Evolutionary conservation across 2,113 vertebrate genomes (phyloP).

Genomic region (Anser brachyrhynchus): DNA sequence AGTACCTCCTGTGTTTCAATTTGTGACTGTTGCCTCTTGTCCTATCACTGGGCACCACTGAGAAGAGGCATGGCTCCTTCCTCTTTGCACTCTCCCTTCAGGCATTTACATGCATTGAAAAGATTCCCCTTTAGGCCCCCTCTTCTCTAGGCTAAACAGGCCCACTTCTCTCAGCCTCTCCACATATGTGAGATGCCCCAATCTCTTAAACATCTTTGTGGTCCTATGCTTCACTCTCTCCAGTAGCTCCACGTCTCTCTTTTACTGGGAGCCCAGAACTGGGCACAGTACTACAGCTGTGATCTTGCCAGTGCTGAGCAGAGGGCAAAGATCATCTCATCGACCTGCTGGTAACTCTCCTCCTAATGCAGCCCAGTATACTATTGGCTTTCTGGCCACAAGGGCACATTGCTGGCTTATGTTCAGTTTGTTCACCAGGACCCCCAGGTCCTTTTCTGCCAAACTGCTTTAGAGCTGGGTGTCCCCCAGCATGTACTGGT

Average conservation of each 20-base stretch:
- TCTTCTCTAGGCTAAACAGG: neutral
- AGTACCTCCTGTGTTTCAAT: neutral
- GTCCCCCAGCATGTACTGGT: neutral
- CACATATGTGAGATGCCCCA: neutral
- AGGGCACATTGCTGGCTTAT: neutral
- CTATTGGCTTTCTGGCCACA: neutral
- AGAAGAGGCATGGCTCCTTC: neutral
- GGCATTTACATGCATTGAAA: neutral
- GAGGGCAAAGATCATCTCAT: neutral
- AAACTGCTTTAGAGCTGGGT: neutral
- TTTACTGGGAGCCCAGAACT: neutral
- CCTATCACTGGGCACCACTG: rapidly evolving
- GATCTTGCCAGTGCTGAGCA: neutral
- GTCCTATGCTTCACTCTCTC: rapidly evolving
- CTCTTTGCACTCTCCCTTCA: neutral
- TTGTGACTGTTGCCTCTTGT: neutral
- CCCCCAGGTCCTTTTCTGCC: neutral
- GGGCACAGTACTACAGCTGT: neutral
- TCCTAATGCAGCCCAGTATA: neutral
- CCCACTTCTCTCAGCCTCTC: neutral
- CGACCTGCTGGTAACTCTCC: neutral
- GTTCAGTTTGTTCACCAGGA: neutral
- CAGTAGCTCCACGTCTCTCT: neutral
- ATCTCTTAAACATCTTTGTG: neutral
- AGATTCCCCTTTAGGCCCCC: neutral